Conservation (phyloP, 2,113 vertebrate species). For the Dromas ardeola region DNA sequence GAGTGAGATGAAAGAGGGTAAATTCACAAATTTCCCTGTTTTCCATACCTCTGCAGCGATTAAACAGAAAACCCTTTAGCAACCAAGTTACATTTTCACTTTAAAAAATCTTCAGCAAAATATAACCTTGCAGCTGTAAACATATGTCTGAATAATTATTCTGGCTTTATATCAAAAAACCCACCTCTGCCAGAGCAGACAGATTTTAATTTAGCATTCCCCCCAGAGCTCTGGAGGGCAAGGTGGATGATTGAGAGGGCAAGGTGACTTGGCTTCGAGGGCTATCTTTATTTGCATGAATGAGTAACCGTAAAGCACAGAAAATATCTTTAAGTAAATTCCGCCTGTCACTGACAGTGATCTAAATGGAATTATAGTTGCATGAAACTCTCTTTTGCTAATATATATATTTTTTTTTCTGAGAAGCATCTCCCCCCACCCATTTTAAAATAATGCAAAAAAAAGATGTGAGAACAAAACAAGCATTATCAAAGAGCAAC, state of each 20-base stretch:
- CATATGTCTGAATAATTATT: slow-evolving; percentile 82
- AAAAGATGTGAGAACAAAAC: slow-evolving; percentile 59
- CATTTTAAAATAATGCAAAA: slow-evolving; percentile 66
- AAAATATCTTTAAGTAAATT: slow-evolving; percentile 84
- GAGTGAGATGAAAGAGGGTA: slow-evolving; percentile 25
- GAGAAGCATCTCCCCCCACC: slow-evolving; percentile 38
- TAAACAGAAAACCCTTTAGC: slow-evolving; percentile 60
- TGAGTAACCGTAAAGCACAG: slow-evolving; percentile 81
- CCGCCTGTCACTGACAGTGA: slow-evolving; percentile 79
- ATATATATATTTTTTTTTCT: slow-evolving; percentile 50
- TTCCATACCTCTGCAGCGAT: neutral
- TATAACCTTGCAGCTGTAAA: slow-evolving; percentile 76
- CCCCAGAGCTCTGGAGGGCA: slow-evolving; percentile 81
- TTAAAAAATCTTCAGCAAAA: slow-evolving; percentile 70
- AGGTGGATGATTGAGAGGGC: slow-evolving; percentile 80
- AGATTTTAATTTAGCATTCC: slow-evolving; percentile 83
- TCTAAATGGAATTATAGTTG: slow-evolving; percentile 83
- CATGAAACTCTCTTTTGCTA: slow-evolving; percentile 74
- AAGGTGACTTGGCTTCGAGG: slow-evolving; percentile 81
- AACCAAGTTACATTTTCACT: slow-evolving; percentile 61
- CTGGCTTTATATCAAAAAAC: slow-evolving; percentile 80
- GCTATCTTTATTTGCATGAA: slow-evolving; percentile 84
- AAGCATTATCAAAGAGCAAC: neutral
- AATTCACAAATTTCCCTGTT: neutral
- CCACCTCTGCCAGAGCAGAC: slow-evolving; percentile 77